Evolutionary conservation across 2,797 vertebrate genomes (phyloP).

Genomic region (Phrynocephalus forsythii): DNA sequence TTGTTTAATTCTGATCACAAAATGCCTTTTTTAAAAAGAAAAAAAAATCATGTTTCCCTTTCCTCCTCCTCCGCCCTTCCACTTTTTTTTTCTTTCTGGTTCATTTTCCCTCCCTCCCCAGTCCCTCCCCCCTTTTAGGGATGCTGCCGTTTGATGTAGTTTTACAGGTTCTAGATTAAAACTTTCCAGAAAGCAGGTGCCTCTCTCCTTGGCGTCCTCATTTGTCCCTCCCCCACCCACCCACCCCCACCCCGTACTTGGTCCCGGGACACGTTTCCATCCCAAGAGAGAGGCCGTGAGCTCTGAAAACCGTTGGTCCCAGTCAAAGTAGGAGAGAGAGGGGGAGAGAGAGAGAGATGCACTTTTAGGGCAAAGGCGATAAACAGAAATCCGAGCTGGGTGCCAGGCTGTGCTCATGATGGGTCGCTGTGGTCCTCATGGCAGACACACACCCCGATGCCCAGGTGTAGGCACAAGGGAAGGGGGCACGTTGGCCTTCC

Average conservation of each 20-base stretch:
- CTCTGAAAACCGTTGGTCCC: not conserved
- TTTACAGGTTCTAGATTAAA: slow-evolving; percentile 63
- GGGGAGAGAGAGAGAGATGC: not conserved
- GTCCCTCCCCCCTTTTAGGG: not conserved
- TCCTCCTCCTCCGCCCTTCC: not conserved
- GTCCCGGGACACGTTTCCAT: not conserved
- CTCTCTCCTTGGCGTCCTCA: slow-evolving; percentile 6
- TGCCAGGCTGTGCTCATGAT: not conserved
- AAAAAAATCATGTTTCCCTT: slow-evolving; percentile 27
- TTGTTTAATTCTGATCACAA: slow-evolving; percentile 46
- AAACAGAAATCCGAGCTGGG: too few relatives aligned
- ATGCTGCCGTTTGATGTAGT: slow-evolving; percentile 43
- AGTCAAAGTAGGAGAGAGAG: not conserved
- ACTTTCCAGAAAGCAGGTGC: slow-evolving; percentile 51
- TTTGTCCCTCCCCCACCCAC: not conserved
- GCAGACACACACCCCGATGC: too few relatives aligned
- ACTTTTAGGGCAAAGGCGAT: not conserved
- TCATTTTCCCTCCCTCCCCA: not conserved
- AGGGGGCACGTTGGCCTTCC: too few relatives aligned
- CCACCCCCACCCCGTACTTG: not conserved
- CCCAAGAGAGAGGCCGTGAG: not conserved
- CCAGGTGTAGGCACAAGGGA: too few relatives aligned
- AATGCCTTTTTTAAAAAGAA: slow-evolving; percentile 37
- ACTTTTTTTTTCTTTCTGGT: not conserved
- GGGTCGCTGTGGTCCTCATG: too few relatives aligned